Percentiles rank a stretch among this genome's conserved stretches.
Evolutionary conservation across 2,797 vertebrate species (phyloP).

Genomic region (Tangara arthus): DNA sequence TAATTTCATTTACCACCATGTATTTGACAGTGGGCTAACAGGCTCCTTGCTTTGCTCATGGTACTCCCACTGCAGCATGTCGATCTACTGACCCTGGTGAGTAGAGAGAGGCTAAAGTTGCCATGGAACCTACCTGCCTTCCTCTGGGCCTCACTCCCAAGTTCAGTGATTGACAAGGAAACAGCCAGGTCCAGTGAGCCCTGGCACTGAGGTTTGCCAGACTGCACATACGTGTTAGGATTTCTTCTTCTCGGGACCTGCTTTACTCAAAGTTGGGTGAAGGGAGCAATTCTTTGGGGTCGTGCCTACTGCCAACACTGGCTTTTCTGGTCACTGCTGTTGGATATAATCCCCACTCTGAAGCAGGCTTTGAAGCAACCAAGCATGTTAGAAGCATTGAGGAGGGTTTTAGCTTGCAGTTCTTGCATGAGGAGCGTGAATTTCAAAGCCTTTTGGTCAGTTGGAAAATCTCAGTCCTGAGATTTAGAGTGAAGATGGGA

Average conservation of each 20-base stretch:
- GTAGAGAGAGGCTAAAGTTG: neutral
- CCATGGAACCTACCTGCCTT: neutral
- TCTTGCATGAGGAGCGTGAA: neutral
- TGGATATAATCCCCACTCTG: neutral
- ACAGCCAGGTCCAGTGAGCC: neutral
- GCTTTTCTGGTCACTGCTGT: neutral
- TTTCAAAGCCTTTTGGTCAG: neutral
- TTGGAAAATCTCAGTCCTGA: neutral
- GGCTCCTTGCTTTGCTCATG: neutral
- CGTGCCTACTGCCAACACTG: neutral
- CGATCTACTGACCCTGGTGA: neutral
- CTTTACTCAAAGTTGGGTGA: neutral
- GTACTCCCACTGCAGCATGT: neutral
- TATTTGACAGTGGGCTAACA: neutral
- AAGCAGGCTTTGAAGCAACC: neutral
- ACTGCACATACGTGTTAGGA: rapidly evolving
- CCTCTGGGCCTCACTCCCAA: neutral
- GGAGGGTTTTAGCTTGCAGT: neutral
- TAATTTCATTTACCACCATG: neutral
- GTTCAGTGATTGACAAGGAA: neutral
- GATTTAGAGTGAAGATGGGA: neutral
- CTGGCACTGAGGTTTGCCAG: neutral
- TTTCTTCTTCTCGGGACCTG: neutral
- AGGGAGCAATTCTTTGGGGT: neutral
- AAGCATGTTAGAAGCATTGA: neutral